Conservation (phyloP, 2,113 vertebrate genomes). For the Malurus alboscapulatus region DNA sequence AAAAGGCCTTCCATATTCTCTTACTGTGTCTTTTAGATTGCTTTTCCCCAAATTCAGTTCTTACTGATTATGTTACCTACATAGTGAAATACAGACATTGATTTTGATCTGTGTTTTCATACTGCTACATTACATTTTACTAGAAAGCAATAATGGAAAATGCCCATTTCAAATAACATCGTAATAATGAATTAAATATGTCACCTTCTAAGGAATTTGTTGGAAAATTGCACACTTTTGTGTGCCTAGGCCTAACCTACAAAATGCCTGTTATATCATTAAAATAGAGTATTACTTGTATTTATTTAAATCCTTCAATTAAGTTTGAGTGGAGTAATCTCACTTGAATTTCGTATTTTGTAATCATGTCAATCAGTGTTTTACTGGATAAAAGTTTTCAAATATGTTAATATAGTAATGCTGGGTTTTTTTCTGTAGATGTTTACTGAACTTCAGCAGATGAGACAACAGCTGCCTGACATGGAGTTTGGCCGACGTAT, state of each 20-base stretch:
- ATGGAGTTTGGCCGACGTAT: conserved; percentile 98
- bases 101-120: not conserved
- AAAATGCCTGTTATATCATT: not conserved
- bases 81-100: not conserved
- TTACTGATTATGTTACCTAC: not conserved
- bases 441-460: conserved; percentile 98
- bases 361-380: not conserved
- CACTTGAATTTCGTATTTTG: not conserved
- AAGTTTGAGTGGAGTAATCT: not conserved
- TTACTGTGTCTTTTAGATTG: not conserved
- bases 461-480: conserved; percentile 97
- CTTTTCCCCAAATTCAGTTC: not conserved
- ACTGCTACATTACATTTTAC: not conserved
- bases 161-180: not conserved
- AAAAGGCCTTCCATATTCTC: not conserved
- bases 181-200: not conserved
- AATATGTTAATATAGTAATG: not conserved
- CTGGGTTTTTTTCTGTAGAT: conserved; percentile 73
- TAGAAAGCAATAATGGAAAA: not conserved
- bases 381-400: not conserved
- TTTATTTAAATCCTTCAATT: not conserved
- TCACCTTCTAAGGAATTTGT: not conserved
- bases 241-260: not conserved
- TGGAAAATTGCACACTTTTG: not conserved
- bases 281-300: not conserved